Percentiles rank a stretch among this genome's conserved stretches.
Evolutionary conservation across 2,113 vertebrate species (phyloP).

Genomic region (Syngnathus floridae): DNA sequence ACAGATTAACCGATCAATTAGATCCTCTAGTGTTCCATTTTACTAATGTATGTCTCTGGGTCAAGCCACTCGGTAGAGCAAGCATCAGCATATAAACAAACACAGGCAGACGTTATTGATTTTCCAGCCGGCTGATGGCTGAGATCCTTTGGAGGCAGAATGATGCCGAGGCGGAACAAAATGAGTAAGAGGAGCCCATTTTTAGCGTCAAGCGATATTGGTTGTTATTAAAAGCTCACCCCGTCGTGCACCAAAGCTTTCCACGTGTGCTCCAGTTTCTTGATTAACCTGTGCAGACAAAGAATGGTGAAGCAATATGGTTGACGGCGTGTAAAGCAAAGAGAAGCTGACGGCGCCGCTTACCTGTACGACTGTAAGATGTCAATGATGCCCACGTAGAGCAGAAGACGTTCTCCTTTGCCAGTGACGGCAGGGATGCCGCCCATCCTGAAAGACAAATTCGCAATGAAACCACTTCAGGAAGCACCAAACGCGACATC

Average conservation of each 20-base stretch:
- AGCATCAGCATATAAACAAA: slow-evolving; percentile 2
- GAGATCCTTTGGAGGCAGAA: background rate
- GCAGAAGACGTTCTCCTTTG: slow-evolving; percentile 86
- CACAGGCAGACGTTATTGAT: slow-evolving; percentile 54
- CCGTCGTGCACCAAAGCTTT: slow-evolving; percentile 96
- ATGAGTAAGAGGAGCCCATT: background rate
- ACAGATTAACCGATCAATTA: slow-evolving; percentile 23
- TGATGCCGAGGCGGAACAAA: background rate
- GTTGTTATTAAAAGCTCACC: slow-evolving; percentile 70
- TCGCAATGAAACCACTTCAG: too few relatives aligned
- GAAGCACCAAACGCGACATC: background rate
- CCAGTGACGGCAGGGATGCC: slow-evolving; percentile 93
- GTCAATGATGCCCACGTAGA: slow-evolving; percentile 94
- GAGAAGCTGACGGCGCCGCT: background rate
- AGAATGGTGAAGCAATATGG: background rate
- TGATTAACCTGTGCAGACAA: slow-evolving; percentile 81
- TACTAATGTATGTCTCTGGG: slow-evolving; percentile 19
- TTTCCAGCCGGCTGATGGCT: slow-evolving; percentile 25
- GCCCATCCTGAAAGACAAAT: slow-evolving; percentile 79
- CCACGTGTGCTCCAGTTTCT: slow-evolving; percentile 97
- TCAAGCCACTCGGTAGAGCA: slow-evolving; percentile 19
- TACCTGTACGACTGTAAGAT: slow-evolving; percentile 97
- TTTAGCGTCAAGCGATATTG: background rate
- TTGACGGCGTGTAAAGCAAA: background rate
- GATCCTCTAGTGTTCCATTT: slow-evolving; percentile 21